Conservation (phyloP, 2,113 vertebrate species). For the Odocoileus virginianus region DNA sequence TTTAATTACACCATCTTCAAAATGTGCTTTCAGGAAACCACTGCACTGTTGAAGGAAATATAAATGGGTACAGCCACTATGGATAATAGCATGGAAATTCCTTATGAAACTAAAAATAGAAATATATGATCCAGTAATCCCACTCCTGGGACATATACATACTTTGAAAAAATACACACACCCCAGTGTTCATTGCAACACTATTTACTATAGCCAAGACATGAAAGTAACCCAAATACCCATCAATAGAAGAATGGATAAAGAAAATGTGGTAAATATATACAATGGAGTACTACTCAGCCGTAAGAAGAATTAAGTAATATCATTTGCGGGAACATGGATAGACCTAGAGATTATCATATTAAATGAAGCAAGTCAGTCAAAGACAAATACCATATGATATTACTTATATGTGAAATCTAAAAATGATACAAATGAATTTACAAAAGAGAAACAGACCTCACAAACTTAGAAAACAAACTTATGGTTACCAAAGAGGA, state of each 20-base stretch:
- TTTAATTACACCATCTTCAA: neutral
- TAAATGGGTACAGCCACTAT: neutral
- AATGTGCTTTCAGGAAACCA: neutral
- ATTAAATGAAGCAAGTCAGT: neutral
- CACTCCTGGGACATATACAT: neutral
- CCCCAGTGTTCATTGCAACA: neutral
- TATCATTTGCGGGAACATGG: neutral
- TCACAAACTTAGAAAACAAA: neutral
- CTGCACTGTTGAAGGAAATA: neutral
- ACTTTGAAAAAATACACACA: neutral
- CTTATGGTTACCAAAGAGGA: neutral
- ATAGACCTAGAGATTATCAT: neutral
- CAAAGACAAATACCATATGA: neutral
- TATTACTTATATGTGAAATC: neutral
- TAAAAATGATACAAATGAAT: neutral
- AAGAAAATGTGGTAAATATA: neutral
- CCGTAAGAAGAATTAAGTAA: neutral
- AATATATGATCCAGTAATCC: neutral
- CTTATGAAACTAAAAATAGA: neutral
- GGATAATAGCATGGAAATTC: neutral
- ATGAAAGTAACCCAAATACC: neutral
- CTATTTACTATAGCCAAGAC: neutral
- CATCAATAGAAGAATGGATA: neutral
- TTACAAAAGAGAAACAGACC: neutral
- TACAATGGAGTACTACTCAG: neutral